phyloP scores from a whole-genome alignment of 2,797 vertebrate genomes.

The Galago senegalensis region DNA sequence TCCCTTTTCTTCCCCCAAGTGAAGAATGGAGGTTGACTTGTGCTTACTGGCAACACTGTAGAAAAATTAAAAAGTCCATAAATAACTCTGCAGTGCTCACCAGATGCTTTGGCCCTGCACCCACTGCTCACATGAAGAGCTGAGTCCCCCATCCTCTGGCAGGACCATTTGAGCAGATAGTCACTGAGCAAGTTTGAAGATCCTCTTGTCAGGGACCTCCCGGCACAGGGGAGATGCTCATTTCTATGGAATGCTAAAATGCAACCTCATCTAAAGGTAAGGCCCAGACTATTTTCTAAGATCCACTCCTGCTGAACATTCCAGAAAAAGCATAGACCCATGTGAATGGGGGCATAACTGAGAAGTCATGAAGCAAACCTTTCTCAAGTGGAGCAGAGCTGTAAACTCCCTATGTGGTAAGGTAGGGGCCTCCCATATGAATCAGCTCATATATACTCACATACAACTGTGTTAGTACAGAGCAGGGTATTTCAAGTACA shows the following conservation, averaged over 20 bases:
- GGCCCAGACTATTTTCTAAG: not conserved
- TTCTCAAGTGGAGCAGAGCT: not conserved
- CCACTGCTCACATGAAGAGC: not conserved
- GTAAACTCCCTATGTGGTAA: not conserved
- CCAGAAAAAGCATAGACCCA: not conserved
- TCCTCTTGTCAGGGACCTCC: not conserved
- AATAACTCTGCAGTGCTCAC: conserved; percentile 22
- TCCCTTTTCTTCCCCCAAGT: not conserved
- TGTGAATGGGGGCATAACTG: not conserved
- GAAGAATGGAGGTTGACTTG: conserved; percentile 36
- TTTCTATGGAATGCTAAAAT: not conserved
- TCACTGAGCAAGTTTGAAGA: not conserved
- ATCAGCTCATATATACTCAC: not conserved
- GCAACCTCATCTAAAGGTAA: not conserved
- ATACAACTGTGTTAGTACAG: not conserved
- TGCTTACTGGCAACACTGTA: not conserved
- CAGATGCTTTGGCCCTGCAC: not conserved
- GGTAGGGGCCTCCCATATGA: not conserved
- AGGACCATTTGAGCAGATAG: not conserved
- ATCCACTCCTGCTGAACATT: not conserved
- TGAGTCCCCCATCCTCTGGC: not conserved
- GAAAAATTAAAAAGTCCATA: conserved; percentile 35
- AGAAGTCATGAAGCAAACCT: not conserved
- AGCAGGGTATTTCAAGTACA: not conserved
- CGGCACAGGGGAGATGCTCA: not conserved